phyloP scores from a whole-genome alignment of 64 coral and sea anemone species.

The Exaiptasia diaphana region DNA sequence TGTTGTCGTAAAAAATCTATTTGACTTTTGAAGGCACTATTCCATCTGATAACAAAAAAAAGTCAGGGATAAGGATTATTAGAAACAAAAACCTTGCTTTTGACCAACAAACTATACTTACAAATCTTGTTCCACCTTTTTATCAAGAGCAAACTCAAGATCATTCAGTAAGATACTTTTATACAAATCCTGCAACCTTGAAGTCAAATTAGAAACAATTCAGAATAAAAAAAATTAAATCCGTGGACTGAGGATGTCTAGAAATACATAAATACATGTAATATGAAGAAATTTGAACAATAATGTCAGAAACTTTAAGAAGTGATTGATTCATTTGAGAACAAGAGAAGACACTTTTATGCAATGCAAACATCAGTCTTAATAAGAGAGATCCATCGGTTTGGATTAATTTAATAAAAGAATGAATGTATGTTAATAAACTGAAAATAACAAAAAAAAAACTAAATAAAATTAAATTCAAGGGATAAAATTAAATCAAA shows the following conservation, averaged over 20 bases:
- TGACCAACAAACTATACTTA: too few relatives aligned
- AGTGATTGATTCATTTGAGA: background rate
- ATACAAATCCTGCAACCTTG: slow-evolving; percentile 72
- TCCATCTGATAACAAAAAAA: slow-evolving; percentile 47
- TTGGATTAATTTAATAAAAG: too few relatives aligned
- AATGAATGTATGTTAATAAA: background rate
- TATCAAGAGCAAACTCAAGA: slow-evolving; percentile 63
- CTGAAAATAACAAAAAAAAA: background rate
- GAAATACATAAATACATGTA: background rate
- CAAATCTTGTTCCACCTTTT: slow-evolving; percentile 84
- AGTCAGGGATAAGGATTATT: background rate
- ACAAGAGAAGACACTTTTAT: background rate
- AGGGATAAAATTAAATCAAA: background rate
- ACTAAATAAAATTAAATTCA: background rate
- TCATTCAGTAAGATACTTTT: slow-evolving; percentile 67
- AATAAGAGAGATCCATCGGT: background rate
- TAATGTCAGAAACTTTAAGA: background rate
- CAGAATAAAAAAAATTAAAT: background rate
- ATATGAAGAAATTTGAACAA: background rate
- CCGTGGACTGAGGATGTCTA: background rate
- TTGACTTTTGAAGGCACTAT: slow-evolving; percentile 77
- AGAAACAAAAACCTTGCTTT: background rate
- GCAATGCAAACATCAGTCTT: background rate
- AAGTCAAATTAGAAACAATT: background rate
- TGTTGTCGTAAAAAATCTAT: slow-evolving; percentile 65